Percentiles rank a stretch among this genome's conserved stretches.
Conservation (phyloP, 2,888 invertebrate species). For the Trachelus troglodyta region DNA sequence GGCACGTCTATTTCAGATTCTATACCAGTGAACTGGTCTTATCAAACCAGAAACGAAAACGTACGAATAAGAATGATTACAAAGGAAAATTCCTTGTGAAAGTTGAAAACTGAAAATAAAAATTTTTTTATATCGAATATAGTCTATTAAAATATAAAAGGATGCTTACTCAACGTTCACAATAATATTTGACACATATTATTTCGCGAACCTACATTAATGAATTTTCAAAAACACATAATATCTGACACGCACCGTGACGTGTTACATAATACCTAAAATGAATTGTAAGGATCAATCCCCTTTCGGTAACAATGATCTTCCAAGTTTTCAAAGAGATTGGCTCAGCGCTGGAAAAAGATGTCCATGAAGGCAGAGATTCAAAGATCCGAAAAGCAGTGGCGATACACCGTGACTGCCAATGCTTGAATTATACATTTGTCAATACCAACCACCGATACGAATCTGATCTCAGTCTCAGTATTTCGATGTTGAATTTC, state of each 20-base stretch:
- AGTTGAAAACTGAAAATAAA: too few relatives aligned
- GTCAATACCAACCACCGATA: conserved; percentile 30
- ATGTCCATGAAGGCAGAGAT: neutral
- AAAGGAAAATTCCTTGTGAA: too few relatives aligned
- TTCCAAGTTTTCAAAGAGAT: too few relatives aligned
- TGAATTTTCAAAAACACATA: neutral
- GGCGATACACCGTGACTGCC: neutral
- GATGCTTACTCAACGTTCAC: neutral
- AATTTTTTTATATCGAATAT: neutral
- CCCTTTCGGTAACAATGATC: too few relatives aligned
- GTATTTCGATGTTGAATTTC: conserved; percentile 52
- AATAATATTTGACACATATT: neutral
- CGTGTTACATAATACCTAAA: neutral
- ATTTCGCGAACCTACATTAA: neutral
- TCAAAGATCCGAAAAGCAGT: neutral
- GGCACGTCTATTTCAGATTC: neutral
- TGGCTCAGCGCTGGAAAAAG: neutral
- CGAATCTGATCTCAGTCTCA: conserved; percentile 42
- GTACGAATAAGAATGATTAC: neutral
- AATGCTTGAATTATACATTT: conserved; percentile 53
- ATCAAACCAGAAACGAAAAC: neutral
- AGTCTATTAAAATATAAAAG: neutral
- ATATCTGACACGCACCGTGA: neutral
- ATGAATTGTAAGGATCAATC: neutral
- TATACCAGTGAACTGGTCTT: neutral